A percentile compares a stretch with the other conserved stretches of the same genome.
Conservation (phyloP, 2,888 invertebrate genomes). For the Cynaeus angustus region DNA sequence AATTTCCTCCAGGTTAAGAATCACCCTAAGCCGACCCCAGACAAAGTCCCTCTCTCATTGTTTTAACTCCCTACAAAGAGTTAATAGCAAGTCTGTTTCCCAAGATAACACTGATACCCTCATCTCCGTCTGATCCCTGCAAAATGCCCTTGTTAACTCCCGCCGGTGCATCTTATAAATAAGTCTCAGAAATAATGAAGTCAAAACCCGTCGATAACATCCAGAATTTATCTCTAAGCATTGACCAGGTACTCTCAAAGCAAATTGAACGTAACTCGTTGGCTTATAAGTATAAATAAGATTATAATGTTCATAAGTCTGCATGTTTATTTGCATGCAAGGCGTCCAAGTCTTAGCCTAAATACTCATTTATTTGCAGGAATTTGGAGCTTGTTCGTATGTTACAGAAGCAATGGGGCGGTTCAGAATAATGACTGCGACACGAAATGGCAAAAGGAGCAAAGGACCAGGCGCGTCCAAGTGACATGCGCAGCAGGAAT, state of each 20-base stretch:
- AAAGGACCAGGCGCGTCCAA: constrained; percentile 54
- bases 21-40: no score
- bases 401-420: constrained; percentile 58
- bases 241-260: constrained; percentile 21
- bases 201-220: constrained; percentile 18
- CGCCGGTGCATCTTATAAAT: neutral
- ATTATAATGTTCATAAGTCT: constrained; percentile 60
- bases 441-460: constrained; percentile 55
- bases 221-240: constrained; percentile 34
- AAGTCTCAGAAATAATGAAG: constrained; percentile 21
- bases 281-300: constrained; percentile 56
- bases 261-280: constrained; percentile 42
- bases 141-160: neutral
- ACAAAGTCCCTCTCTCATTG: no score
- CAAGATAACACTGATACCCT: no score
- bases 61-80: no score
- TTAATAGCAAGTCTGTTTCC: no score
- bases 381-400: constrained; percentile 58
- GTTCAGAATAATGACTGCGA: constrained; percentile 64
- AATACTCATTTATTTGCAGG: constrained; percentile 63
- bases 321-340: constrained; percentile 60
- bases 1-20: no score
- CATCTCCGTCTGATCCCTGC: neutral
- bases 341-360: constrained; percentile 56
- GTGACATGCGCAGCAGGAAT: constrained; percentile 46